Conservation (phyloP, 1,140 invertebrate species). For the Heliconius himera region DNA sequence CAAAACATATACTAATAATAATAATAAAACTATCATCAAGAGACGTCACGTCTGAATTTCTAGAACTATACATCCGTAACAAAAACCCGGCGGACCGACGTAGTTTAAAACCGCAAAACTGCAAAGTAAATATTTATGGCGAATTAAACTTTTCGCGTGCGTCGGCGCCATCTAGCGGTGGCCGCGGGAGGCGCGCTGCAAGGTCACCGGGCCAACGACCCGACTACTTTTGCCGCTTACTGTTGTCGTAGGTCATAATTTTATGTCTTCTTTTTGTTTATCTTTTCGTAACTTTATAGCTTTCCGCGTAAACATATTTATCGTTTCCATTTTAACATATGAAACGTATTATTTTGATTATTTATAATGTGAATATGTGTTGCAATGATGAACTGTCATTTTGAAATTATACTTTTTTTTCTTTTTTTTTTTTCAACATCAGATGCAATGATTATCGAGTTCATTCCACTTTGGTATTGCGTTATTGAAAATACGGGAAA, state of each 20-base stretch:
- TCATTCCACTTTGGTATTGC: conserved; percentile 28
- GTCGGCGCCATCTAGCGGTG: conserved; percentile 66
- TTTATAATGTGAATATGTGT: background rate
- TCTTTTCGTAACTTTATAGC: conserved; percentile 79
- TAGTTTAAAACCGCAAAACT: background rate
- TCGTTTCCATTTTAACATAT: conserved; percentile 28
- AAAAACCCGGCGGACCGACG: background rate
- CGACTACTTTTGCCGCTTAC: conserved; percentile 78
- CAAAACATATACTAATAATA: background rate
- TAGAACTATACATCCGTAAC: background rate
- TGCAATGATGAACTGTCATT: background rate
- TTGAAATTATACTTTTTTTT: conserved; percentile 1
- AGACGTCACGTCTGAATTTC: background rate
- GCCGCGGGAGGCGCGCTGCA: conserved; percentile 55
- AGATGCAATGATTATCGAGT: conserved; percentile 7
- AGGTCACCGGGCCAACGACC: conserved; percentile 80
- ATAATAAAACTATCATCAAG: background rate
- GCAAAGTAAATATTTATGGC: conserved; percentile 27
- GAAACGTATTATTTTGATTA: background rate
- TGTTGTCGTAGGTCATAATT: conserved; percentile 82
- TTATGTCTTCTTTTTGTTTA: conserved; percentile 82
- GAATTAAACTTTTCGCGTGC: conserved; percentile 27
- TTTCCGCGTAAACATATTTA: conserved; percentile 64
- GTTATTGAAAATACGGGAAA: conserved; percentile 19
- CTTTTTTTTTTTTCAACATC: background rate